Evolutionary conservation across 1,140 invertebrate genomes (phyloP).

Genomic region (Bactericera cockerelli): DNA sequence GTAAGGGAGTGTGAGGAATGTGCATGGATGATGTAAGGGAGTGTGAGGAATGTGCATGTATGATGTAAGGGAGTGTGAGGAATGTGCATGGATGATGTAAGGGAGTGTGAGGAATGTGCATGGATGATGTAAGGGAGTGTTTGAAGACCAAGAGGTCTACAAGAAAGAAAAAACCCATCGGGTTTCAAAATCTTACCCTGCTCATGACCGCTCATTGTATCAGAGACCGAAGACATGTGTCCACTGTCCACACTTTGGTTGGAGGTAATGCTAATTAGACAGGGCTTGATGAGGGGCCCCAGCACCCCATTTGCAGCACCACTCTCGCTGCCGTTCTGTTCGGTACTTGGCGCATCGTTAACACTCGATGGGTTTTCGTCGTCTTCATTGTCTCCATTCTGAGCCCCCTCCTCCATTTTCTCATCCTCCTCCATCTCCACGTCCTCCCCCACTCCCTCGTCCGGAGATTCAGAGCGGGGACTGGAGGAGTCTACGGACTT

Average conservation of each 20-base stretch:
- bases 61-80: too few relatives aligned
- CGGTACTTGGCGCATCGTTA: background rate
- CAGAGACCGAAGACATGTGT: background rate
- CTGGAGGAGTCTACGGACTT: constrained; percentile 4
- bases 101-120: too few relatives aligned
- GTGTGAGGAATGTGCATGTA: too few relatives aligned
- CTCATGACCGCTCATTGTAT: background rate
- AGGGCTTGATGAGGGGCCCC: background rate
- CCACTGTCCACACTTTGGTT: constrained; percentile 5
- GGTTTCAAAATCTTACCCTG: background rate
- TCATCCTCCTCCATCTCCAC: constrained; percentile 19
- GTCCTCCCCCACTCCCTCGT: constrained; percentile 20
- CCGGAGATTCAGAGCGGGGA: constrained; percentile 18
- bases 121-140: too few relatives aligned
- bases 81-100: too few relatives aligned
- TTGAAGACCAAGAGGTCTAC: too few relatives aligned
- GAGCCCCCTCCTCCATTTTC: constrained; percentile 13
- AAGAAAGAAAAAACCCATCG: too few relatives aligned
- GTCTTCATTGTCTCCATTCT: constrained; percentile 17
- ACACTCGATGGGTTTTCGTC: background rate
- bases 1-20: too few relatives aligned
- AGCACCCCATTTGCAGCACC: too few relatives aligned
- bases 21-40: too few relatives aligned
- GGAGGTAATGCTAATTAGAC: background rate
- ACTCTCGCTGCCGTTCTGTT: constrained; percentile 12